A percentile compares a stretch with the other conserved stretches of the same genome.
Evolutionary conservation across 2,797 vertebrate species (phyloP).

Genomic region (Sphenodon punctatus): DNA sequence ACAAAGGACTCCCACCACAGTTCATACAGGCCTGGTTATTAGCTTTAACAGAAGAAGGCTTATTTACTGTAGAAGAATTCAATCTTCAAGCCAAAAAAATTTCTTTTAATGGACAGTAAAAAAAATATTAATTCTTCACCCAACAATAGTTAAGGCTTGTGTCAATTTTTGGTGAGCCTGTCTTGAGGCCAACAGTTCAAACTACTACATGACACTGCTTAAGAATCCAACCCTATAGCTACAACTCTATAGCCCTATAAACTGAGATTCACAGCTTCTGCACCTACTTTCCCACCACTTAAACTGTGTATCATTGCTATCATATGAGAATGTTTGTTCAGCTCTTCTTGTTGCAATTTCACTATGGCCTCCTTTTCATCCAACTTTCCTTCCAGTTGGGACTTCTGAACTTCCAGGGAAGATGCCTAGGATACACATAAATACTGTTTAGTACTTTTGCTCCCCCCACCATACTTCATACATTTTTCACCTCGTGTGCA

Average conservation of each 20-base stretch:
- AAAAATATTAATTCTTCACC: not conserved
- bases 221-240: not conserved
- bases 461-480: no score
- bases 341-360: constrained; percentile 84
- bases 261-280: constrained; percentile 87
- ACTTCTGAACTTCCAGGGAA: constrained; percentile 93
- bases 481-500: no score
- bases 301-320: constrained; percentile 98
- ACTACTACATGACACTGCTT: not conserved
- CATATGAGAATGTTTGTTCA: constrained; percentile 91
- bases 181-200: not conserved
- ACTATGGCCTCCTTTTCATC: constrained; percentile 86
- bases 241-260: constrained; percentile 64
- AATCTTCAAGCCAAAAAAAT: not conserved
- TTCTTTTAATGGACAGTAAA: not conserved
- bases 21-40: not conserved
- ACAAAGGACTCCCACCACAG: not conserved
- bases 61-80: not conserved
- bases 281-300: constrained; percentile 88
- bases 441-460: no score
- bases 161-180: not conserved
- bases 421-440: constrained; percentile 82
- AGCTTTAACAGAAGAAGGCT: not conserved
- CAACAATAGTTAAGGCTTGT: not conserved
- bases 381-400: constrained; percentile 86